Conservation (phyloP, 2,113 vertebrate genomes). For the Rutilus rutilus region DNA sequence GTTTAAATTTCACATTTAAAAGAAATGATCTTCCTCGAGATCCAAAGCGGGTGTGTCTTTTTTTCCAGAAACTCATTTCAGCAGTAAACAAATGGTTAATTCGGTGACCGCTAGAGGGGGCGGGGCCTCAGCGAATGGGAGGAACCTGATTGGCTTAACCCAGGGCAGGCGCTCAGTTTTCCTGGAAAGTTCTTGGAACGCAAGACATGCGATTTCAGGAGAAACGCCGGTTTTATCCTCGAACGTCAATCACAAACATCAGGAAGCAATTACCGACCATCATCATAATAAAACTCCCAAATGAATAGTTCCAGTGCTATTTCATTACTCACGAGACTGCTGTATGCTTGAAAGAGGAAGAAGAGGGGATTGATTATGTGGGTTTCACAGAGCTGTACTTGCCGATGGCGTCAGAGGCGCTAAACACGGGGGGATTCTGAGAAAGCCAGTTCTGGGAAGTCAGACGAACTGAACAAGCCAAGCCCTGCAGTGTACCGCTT, state of each 20-base stretch:
- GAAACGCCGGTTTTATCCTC: slow-evolving; percentile 11
- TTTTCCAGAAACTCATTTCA: neutral
- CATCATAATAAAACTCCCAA: slow-evolving; percentile 21
- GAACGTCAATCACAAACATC: slow-evolving; percentile 33
- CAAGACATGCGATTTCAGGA: slow-evolving; percentile 11
- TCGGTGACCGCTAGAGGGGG: neutral
- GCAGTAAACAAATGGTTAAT: slow-evolving; percentile 29
- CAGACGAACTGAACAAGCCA: slow-evolving; percentile 72
- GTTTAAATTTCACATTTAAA: neutral
- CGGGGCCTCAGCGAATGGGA: neutral
- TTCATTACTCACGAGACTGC: slow-evolving; percentile 17
- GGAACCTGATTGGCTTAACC: slow-evolving; percentile 43
- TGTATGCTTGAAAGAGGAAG: slow-evolving; percentile 5
- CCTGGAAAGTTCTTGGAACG: slow-evolving; percentile 62
- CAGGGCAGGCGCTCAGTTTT: slow-evolving; percentile 39
- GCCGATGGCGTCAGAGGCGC: slow-evolving; percentile 76
- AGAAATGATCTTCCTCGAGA: neutral
- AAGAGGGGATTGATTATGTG: slow-evolving; percentile 27
- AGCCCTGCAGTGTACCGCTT: slow-evolving; percentile 62
- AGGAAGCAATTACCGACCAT: slow-evolving; percentile 21
- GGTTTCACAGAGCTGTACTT: slow-evolving; percentile 41
- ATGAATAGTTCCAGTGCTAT: slow-evolving; percentile 1
- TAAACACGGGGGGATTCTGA: slow-evolving; percentile 72
- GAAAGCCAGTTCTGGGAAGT: slow-evolving; percentile 81
- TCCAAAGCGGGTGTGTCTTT: neutral